These are phyloP conservation scores for Drosophila rufa DNA, from an alignment of 1,140 invertebrate species.

Conservation along the genomic window DNA sequence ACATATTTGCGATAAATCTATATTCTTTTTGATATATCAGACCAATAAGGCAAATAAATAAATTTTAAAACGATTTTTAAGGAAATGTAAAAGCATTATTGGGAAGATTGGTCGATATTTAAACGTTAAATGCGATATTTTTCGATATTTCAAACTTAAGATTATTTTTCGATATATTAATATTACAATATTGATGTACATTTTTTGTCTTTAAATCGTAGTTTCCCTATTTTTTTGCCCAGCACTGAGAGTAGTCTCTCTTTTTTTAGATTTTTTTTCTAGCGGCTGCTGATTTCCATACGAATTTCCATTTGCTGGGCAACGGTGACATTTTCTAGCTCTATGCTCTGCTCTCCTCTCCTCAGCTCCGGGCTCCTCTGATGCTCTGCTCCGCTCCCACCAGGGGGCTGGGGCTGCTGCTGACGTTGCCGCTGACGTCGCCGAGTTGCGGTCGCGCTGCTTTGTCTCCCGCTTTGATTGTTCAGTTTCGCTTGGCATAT, in stretches of 20 bases:
- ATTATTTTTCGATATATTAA: neutral
- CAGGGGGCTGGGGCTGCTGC: neutral
- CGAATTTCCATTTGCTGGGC: constrained; percentile 43
- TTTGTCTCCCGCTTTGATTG: constrained; percentile 71
- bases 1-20: too few species aligned
- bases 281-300: constrained; percentile 12
- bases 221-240: neutral
- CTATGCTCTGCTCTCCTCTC: constrained; percentile 4
- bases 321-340: constrained; percentile 60
- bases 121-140: too few species aligned
- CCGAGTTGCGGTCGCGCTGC: constrained; percentile 27
- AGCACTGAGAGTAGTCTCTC: constrained; percentile 10
- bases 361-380: neutral
- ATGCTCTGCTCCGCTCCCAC: too few species aligned
- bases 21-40: too few species aligned
- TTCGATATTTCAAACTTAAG: too few species aligned
- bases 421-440: constrained; percentile 36
- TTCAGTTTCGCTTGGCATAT: constrained; percentile 56
- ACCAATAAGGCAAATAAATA: too few species aligned
- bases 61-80: too few species aligned
- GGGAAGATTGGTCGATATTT: too few species aligned
- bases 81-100: too few species aligned
- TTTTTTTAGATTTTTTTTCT: neutral
- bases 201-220: neutral
- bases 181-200: neutral